Conservation (phyloP, 2,888 invertebrate genomes). For the Carcina quercana region DNA sequence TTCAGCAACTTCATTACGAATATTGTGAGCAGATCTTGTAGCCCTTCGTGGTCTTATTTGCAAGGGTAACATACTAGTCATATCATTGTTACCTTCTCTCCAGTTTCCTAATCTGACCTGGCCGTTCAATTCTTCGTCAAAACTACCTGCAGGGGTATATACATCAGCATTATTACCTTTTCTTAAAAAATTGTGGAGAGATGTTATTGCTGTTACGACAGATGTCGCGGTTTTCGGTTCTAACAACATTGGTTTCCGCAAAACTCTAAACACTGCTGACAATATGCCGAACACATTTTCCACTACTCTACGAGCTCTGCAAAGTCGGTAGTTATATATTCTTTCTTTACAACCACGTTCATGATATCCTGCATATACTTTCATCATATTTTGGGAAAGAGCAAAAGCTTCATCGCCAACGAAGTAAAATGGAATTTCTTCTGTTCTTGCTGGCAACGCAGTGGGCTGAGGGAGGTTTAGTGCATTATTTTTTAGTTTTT, state of each 20-base stretch:
- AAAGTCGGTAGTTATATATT: constrained; percentile 11
- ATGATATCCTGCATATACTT: constrained; percentile 12
- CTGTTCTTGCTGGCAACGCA: not conserved
- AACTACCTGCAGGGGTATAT: not conserved
- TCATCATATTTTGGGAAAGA: constrained; percentile 6
- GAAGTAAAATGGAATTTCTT: constrained; percentile 3
- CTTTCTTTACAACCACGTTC: constrained; percentile 11
- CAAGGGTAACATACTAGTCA: too few species aligned
- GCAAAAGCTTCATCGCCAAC: constrained; percentile 6
- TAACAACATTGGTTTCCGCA: constrained; percentile 13
- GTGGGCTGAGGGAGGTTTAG: constrained; percentile 2
- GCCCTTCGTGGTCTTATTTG: too few species aligned
- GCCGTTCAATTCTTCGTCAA: not conserved
- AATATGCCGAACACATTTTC: constrained; percentile 22
- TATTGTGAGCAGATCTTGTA: too few species aligned
- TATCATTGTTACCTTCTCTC: too few species aligned
- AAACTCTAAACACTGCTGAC: constrained; percentile 13
- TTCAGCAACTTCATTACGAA: too few species aligned
- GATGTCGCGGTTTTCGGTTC: constrained; percentile 9
- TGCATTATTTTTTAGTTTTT: constrained; percentile 7
- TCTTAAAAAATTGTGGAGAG: constrained; percentile 19
- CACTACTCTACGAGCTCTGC: constrained; percentile 18
- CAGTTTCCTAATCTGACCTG: not conserved
- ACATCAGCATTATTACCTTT: constrained; percentile 13
- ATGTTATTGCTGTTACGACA: constrained; percentile 11